These are phyloP conservation scores for Drosophila neotestacea DNA, from an alignment of 2,888 invertebrate genomes.

Conservation along the genomic window DNA sequence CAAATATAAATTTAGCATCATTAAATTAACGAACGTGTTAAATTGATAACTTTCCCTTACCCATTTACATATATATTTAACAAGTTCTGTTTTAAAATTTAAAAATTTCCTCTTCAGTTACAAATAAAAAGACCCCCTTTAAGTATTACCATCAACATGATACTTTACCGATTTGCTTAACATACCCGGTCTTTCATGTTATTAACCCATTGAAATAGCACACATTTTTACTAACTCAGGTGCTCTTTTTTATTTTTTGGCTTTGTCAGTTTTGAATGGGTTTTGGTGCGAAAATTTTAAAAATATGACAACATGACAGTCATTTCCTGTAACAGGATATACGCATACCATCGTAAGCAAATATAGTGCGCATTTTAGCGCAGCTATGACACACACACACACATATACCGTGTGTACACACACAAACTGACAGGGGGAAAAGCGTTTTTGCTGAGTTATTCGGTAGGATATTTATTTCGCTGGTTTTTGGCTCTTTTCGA, in stretches of 20 bases:
- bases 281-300: slow-evolving; percentile 44
- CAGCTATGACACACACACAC: slow-evolving; percentile 9
- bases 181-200: slow-evolving; percentile 2
- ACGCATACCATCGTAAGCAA: slow-evolving; percentile 20
- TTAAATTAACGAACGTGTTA: too few species aligned
- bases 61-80: too few species aligned
- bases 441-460: slow-evolving; percentile 47
- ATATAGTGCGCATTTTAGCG: slow-evolving; percentile 41
- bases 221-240: slow-evolving; percentile 14
- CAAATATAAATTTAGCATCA: too few species aligned
- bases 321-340: slow-evolving; percentile 53
- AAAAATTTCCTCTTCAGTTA: neutral
- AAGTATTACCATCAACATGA: neutral
- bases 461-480: slow-evolving; percentile 50
- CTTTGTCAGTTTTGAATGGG: slow-evolving; percentile 33
- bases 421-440: neutral
- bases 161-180: neutral
- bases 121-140: neutral
- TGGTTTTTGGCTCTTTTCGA: slow-evolving; percentile 34
- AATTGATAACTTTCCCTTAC: too few species aligned
- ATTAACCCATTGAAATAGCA: slow-evolving; percentile 26
- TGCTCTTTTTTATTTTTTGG: neutral
- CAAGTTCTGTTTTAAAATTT: too few species aligned
- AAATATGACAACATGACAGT: slow-evolving; percentile 57
- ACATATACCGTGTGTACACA: neutral